phyloP scores from a whole-genome alignment of 2,888 invertebrate species.

The Hoplodrina ambigua region DNA sequence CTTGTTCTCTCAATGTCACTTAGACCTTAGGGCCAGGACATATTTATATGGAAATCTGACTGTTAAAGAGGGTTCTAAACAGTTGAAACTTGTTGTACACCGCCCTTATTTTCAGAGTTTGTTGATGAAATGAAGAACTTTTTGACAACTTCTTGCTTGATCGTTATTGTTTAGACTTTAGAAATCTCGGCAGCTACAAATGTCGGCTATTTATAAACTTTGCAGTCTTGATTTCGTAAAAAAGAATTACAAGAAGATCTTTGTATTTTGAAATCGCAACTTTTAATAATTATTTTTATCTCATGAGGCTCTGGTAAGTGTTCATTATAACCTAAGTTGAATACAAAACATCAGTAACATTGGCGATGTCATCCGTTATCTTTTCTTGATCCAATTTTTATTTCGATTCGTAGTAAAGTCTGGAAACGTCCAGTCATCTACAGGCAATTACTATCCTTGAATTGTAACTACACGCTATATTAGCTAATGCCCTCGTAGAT shows the following conservation, averaged over 20 bases:
- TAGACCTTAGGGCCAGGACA: conserved; percentile 41
- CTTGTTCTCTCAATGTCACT: conserved; percentile 51
- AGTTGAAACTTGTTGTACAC: conserved; percentile 48
- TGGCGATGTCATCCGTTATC: not conserved
- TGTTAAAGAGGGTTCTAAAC: conserved; percentile 55
- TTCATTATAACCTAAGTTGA: too few relatives aligned
- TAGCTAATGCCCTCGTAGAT: conserved; percentile 30
- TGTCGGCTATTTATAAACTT: not conserved
- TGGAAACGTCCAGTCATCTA: not conserved
- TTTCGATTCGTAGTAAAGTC: not conserved
- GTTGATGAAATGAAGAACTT: conserved; percentile 47
- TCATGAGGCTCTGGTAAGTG: too few relatives aligned
- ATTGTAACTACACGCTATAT: not conserved
- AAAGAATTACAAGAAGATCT: not conserved
- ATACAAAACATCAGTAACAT: too few relatives aligned
- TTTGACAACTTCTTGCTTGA: conserved; percentile 31
- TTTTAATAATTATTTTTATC: not conserved
- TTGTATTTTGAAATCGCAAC: not conserved
- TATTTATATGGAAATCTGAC: conserved; percentile 60
- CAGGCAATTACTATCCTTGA: not conserved
- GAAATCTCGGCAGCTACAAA: conserved; percentile 10
- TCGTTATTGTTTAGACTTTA: conserved; percentile 31
- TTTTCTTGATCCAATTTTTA: not conserved
- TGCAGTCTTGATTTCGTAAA: not conserved
- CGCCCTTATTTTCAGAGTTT: conserved; percentile 41